Evolutionary conservation across 1,140 invertebrate species (phyloP).

Genomic region (Subanguina moxae): DNA sequence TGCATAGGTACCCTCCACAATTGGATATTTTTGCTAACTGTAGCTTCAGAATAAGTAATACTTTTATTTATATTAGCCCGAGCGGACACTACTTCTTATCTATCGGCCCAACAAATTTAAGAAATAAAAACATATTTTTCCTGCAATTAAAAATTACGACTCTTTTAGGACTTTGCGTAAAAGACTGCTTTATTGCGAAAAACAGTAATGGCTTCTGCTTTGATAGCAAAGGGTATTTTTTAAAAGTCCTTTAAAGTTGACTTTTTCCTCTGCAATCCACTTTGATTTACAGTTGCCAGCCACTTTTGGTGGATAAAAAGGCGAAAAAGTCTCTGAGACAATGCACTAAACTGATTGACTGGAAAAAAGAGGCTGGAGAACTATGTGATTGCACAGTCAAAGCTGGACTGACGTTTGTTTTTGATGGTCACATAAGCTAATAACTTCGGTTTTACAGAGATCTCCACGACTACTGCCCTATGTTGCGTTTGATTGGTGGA

Average conservation of each 20-base stretch:
- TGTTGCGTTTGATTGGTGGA: conserved; percentile 36
- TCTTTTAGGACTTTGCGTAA: conserved; percentile 9
- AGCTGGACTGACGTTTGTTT: conserved; percentile 38
- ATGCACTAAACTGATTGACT: conserved; percentile 45
- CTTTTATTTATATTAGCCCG: too few species aligned
- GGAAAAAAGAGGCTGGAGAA: conserved; percentile 52
- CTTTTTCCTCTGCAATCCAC: too few species aligned
- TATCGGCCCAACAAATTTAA: not conserved
- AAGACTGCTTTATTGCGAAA: conserved; percentile 48
- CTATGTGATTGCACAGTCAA: conserved; percentile 51
- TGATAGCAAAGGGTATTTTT: conserved; percentile 45
- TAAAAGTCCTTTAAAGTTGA: too few species aligned
- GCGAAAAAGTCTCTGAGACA: conserved; percentile 43
- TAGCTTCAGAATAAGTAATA: too few species aligned
- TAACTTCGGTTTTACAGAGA: conserved; percentile 24
- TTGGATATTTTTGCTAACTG: too few species aligned
- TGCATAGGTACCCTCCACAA: too few species aligned
- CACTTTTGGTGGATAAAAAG: conserved; percentile 46
- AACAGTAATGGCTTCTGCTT: conserved; percentile 48
- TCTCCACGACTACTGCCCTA: conserved; percentile 36
- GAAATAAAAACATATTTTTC: not conserved
- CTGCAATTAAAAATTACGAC: not conserved
- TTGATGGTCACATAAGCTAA: not conserved
- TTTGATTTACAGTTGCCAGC: conserved; percentile 40
- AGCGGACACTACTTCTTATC: too few species aligned